These are phyloP conservation scores for Eurosta solidaginis DNA, from an alignment of 1,140 invertebrate species.

Conservation along the genomic window DNA sequence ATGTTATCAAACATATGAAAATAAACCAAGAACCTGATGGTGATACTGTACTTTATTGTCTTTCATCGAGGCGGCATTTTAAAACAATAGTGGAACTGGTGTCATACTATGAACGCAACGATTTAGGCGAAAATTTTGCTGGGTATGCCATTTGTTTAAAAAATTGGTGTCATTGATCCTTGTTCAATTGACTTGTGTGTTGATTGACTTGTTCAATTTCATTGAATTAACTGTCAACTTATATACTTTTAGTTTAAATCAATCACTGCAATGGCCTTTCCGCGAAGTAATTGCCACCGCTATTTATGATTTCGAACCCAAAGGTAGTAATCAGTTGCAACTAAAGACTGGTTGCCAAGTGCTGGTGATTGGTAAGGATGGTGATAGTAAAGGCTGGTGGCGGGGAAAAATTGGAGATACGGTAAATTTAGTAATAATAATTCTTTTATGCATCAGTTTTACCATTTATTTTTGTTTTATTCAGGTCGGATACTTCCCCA, in stretches of 20 bases:
- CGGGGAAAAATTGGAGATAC: conserved; percentile 73
- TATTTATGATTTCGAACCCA: conserved; percentile 74
- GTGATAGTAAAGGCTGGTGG: conserved; percentile 82
- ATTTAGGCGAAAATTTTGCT: conserved; percentile 89
- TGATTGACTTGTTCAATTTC: background rate
- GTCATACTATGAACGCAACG: conserved; percentile 86
- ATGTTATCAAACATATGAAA: conserved; percentile 82
- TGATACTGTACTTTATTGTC: conserved; percentile 71
- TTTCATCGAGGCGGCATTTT: conserved; percentile 90
- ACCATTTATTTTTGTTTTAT: too few relatives aligned
- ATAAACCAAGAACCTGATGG: conserved; percentile 71
- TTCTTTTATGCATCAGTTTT: background rate
- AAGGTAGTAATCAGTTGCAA: conserved; percentile 76
- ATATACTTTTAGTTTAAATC: conserved; percentile 67
- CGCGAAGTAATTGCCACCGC: conserved; percentile 75
- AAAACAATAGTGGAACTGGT: conserved; percentile 86
- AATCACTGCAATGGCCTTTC: conserved; percentile 76
- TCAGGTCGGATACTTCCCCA: conserved; percentile 69
- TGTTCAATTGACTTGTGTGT: conserved; percentile 16
- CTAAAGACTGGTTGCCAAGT: conserved; percentile 79
- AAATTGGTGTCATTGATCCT: background rate
- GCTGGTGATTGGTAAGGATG: conserved; percentile 76
- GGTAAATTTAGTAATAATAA: conserved; percentile 50
- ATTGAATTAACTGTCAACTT: conserved; percentile 24
- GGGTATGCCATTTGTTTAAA: conserved; percentile 62